Conservation (phyloP, 2,797 vertebrate species). For the Hafferia zeledoni region DNA sequence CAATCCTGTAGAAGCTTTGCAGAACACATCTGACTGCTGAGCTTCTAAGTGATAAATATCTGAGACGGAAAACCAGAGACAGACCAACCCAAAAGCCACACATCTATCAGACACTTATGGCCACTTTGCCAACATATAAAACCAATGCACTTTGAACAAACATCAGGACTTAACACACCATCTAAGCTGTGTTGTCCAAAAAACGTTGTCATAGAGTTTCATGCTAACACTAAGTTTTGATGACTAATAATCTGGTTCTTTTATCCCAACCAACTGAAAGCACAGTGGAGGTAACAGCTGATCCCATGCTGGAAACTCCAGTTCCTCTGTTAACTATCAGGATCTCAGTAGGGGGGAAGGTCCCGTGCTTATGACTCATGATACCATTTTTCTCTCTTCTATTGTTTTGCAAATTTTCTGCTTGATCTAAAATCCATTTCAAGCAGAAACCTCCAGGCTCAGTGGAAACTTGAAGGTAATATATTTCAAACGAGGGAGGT, state of each 20-base stretch:
- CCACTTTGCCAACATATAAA: neutral
- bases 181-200: neutral
- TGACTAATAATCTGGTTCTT: constrained; percentile 17
- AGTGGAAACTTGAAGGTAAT: neutral
- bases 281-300: neutral
- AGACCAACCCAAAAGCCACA: neutral
- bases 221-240: neutral
- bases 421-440: constrained; percentile 36
- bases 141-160: neutral
- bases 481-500: neutral
- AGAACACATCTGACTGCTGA: neutral
- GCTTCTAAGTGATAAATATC: neutral
- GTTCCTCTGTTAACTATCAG: neutral
- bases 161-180: neutral
- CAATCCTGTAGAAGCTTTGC: neutral
- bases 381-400: neutral
- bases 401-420: constrained; percentile 46
- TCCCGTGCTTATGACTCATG: constrained; percentile 23
- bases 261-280: neutral
- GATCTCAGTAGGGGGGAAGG: constrained; percentile 26
- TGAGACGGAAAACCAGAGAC: neutral
- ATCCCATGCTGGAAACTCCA: constrained; percentile 4
- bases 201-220: neutral
- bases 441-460: constrained; percentile 16
- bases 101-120: neutral